phyloP scores from a whole-genome alignment of 2,113 vertebrate genomes.

The Microcebus jonahi region DNA sequence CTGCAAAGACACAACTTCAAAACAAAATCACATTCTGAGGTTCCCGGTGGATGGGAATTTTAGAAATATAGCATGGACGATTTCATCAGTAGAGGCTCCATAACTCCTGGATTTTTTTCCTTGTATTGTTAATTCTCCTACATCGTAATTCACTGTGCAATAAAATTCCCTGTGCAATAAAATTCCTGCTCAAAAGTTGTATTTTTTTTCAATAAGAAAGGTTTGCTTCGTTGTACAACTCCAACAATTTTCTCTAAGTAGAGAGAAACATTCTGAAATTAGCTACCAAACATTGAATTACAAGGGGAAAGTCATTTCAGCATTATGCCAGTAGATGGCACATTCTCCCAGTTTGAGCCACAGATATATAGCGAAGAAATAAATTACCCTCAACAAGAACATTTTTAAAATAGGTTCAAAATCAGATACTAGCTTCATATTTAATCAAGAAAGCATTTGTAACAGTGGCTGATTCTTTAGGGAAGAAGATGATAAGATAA shows the following conservation, averaged over 20 bases:
- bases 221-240: neutral
- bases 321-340: conserved; percentile 71
- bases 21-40: no score
- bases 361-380: neutral
- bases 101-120: neutral
- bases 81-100: neutral
- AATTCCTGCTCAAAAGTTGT: neutral
- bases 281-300: neutral
- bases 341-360: conserved; percentile 42
- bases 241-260: neutral
- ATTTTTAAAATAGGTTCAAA: neutral
- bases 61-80: no score
- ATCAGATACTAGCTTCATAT: neutral
- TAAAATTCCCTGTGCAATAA: neutral
- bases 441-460: neutral
- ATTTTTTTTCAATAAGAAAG: neutral
- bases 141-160: neutral
- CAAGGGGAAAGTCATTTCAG: neutral
- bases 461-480: neutral
- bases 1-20: neutral
- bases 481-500: neutral
- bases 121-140: neutral
- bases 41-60: no score
- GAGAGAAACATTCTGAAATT: neutral
- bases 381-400: neutral